Conservation (phyloP, 2,888 invertebrate genomes). For the Nasonia oneida region DNA sequence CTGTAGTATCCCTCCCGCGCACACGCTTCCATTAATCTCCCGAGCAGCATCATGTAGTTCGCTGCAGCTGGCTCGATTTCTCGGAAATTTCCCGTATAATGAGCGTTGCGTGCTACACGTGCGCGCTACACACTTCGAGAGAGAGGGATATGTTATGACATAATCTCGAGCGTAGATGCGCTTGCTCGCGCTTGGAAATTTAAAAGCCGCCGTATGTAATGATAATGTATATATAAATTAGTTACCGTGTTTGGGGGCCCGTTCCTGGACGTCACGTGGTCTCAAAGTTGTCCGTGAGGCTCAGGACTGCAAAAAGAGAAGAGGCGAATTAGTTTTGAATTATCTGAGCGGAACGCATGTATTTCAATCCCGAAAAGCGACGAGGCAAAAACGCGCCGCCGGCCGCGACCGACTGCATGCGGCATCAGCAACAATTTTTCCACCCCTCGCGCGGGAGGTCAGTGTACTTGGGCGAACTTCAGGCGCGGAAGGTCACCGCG, state of each 20-base stretch:
- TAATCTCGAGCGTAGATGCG: not conserved
- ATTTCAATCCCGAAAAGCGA: not conserved
- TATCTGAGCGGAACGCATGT: no score
- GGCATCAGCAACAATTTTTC: not conserved
- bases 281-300: conserved; percentile 23
- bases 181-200: not conserved
- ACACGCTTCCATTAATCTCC: not conserved
- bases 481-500: conserved; percentile 62
- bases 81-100: conserved; percentile 4
- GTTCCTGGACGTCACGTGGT: conserved; percentile 44
- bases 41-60: not conserved
- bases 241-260: conserved; percentile 54
- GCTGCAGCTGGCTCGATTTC: conserved; percentile 8
- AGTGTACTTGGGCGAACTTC: conserved; percentile 68
- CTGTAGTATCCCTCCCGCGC: not conserved
- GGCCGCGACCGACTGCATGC: no score
- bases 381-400: not conserved
- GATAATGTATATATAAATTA: not conserved
- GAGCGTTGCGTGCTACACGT: not conserved
- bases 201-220: not conserved
- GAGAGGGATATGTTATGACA: conserved; percentile 2
- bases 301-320: not conserved
- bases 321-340: not conserved
- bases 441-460: conserved; percentile 64
- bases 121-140: not conserved